These are phyloP conservation scores for Dinocampus coccinellae DNA, from an alignment of 2,888 invertebrate species.

Conservation along the genomic window DNA sequence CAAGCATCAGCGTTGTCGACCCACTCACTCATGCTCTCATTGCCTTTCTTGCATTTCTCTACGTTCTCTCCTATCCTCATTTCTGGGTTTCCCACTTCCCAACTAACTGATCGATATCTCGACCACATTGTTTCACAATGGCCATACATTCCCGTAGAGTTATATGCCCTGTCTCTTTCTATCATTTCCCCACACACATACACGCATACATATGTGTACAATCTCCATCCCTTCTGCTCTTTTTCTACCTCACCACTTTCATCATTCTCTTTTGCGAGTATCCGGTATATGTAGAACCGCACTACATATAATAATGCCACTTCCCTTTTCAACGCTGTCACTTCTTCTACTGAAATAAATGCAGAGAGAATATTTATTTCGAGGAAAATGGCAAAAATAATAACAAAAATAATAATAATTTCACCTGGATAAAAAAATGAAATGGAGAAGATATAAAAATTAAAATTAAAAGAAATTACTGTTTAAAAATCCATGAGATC, in stretches of 20 bases:
- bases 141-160: constrained; percentile 15
- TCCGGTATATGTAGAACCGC: constrained; percentile 31
- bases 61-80: constrained; percentile 11
- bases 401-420: neutral
- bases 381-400: neutral
- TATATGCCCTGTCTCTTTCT: constrained; percentile 5
- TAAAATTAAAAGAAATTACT: neutral
- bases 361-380: neutral
- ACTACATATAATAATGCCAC: constrained; percentile 34
- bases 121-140: constrained; percentile 44
- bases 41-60: neutral
- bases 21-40: neutral
- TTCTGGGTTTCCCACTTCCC: neutral
- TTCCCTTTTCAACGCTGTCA: constrained; percentile 20
- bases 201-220: too few species aligned
- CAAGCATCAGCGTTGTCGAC: constrained; percentile 24
- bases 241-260: constrained; percentile 7
- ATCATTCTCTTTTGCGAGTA: constrained; percentile 15
- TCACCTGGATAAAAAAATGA: neutral
- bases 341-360: constrained; percentile 4
- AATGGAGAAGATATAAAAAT: neutral
- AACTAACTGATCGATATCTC: constrained; percentile 49
- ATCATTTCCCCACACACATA: neutral
- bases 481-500: neutral
- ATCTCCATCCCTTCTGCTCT: constrained; percentile 25